Conservation (phyloP, 2,113 vertebrate species). For the Sula dactylatra region DNA sequence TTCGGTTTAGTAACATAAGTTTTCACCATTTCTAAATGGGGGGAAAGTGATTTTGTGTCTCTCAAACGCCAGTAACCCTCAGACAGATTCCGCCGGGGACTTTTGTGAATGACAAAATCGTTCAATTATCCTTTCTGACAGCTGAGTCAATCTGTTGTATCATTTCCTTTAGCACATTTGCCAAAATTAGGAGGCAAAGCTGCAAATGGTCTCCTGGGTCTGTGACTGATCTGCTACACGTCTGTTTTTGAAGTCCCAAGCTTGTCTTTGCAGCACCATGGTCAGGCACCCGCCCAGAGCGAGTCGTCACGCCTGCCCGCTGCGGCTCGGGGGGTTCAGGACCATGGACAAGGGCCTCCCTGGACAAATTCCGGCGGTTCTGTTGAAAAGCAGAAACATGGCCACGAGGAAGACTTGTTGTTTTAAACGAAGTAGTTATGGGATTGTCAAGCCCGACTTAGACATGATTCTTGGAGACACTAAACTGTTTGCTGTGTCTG, state of each 20-base stretch:
- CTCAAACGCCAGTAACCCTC: not conserved
- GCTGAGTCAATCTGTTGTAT: not conserved
- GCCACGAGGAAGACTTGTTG: rapidly evolving
- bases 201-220: not conserved
- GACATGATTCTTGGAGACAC: not conserved
- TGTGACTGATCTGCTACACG: rapidly evolving
- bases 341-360: not conserved
- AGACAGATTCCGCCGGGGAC: rapidly evolving
- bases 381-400: rapidly evolving
- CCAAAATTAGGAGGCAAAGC: not conserved
- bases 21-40: not conserved
- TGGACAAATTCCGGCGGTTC: rapidly evolving
- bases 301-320: rapidly evolving
- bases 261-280: not conserved
- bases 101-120: not conserved
- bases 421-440: not conserved
- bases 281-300: not conserved
- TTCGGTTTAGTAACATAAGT: not conserved
- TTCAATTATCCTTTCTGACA: not conserved
- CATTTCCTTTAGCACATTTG: not conserved
- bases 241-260: not conserved
- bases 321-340: rapidly evolving
- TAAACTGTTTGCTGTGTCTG: not conserved
- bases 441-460: not conserved
- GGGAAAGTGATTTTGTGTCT: not conserved